Conservation (phyloP, 1,140 invertebrate species). For the Dendroctonus valens region DNA sequence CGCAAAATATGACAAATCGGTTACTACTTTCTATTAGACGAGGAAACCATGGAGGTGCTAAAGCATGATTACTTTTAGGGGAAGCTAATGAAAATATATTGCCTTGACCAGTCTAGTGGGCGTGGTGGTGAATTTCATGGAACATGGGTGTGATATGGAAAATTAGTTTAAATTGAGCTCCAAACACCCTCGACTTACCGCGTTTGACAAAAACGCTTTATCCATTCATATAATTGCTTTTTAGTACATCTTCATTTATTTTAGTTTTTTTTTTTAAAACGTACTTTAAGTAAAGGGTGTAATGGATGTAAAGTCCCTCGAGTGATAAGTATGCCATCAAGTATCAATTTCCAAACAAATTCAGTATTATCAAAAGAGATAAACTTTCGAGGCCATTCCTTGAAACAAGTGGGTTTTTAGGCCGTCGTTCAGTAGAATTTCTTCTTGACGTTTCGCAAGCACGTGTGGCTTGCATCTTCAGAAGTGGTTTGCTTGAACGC, state of each 20-base stretch:
- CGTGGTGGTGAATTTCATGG: not conserved
- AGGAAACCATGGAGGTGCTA: slow-evolving; percentile 12
- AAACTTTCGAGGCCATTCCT: no score
- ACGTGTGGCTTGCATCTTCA: no score
- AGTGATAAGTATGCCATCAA: no score
- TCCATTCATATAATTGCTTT: not conserved
- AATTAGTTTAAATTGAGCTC: not conserved
- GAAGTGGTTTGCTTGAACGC: no score
- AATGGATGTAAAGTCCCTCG: no score
- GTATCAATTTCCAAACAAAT: no score
- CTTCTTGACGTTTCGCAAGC: no score
- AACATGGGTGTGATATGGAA: not conserved
- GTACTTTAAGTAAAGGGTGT: not conserved
- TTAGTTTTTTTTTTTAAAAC: not conserved
- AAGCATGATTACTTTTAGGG: slow-evolving; percentile 18
- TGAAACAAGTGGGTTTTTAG: no score
- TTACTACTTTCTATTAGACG: slow-evolving; percentile 6
- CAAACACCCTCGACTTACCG: not conserved
- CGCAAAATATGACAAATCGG: not conserved
- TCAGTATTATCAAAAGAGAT: no score
- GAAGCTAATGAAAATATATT: slow-evolving; percentile 23
- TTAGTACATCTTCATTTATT: not conserved
- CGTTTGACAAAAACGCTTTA: no score
- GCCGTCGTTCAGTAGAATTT: no score
- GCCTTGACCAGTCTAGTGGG: not conserved